Evolutionary conservation across 2,797 vertebrate species (phyloP).

Genomic region (Eutrigla gurnardus): DNA sequence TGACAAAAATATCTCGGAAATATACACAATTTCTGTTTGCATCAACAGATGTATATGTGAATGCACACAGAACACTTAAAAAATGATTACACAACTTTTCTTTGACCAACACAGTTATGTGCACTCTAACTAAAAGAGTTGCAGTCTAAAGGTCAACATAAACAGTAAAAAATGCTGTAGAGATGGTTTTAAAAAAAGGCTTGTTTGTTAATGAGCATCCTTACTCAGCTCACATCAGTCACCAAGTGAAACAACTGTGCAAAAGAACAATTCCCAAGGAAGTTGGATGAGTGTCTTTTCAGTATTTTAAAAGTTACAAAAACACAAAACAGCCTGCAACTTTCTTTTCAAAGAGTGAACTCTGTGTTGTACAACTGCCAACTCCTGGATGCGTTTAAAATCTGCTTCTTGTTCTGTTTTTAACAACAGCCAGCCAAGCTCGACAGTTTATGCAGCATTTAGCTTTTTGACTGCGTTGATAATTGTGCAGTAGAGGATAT

Average conservation of each 20-base stretch:
- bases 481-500: conserved; percentile 73
- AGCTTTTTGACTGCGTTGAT: conserved; percentile 68
- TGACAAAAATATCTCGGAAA: too few relatives aligned
- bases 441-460: conserved; percentile 56
- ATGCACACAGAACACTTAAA: neutral
- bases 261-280: conserved; percentile 53
- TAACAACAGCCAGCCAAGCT: conserved; percentile 65
- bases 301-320: conserved; percentile 1
- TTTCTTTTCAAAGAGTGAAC: conserved; percentile 61
- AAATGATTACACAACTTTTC: neutral
- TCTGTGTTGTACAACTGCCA: conserved; percentile 66
- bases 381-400: conserved; percentile 64
- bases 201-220: conserved; percentile 61
- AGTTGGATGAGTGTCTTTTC: conserved; percentile 45
- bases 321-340: conserved; percentile 30
- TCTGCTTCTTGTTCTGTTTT: conserved; percentile 66
- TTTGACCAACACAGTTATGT: conserved; percentile 33
- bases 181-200: conserved; percentile 37
- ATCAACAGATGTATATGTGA: neutral
- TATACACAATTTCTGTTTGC: neutral
- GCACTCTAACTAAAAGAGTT: conserved; percentile 11
- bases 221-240: conserved; percentile 56
- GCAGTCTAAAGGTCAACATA: conserved; percentile 33
- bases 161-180: conserved; percentile 31
- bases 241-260: conserved; percentile 31